Percentiles rank a stretch among this genome's conserved stretches.
These are phyloP conservation scores for Pecten maximus DNA, from an alignment of 2,888 invertebrate species.

Conservation along the genomic window DNA sequence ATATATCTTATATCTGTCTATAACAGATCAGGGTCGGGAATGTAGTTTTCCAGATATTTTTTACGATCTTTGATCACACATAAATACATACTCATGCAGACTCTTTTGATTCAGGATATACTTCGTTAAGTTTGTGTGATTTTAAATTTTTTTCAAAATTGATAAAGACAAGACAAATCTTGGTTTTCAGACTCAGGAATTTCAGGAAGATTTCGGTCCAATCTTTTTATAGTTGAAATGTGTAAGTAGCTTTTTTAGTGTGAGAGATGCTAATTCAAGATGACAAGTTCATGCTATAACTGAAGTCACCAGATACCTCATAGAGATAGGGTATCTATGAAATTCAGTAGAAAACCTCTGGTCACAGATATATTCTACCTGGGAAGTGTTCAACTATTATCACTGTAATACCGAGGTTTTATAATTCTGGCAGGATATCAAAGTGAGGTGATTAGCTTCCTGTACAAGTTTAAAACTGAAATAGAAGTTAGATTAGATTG, in stretches of 20 bases:
- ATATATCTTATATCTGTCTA: not conserved
- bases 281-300: not conserved
- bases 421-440: constrained; percentile 27
- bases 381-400: not conserved
- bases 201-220: not conserved
- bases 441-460: not conserved
- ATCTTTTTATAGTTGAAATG: not conserved
- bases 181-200: not conserved
- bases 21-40: not conserved
- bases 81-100: not conserved
- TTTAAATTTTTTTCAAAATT: not conserved
- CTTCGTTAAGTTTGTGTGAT: not conserved
- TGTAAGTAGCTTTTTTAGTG: not conserved
- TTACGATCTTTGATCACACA: not conserved
- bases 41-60: not conserved
- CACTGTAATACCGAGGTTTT: not conserved
- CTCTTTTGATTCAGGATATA: not conserved
- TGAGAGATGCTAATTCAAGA: not conserved
- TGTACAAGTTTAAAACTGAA: constrained; percentile 17
- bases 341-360: not conserved
- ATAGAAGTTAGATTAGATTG: constrained; percentile 35
- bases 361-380: not conserved
- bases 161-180: not conserved
- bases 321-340: not conserved
- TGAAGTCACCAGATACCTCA: not conserved